Percentiles rank a stretch among this genome's conserved stretches.
These are phyloP conservation scores for Psittacula cyanocephala DNA, from an alignment of 2,113 vertebrate species.

Conservation along the genomic window DNA sequence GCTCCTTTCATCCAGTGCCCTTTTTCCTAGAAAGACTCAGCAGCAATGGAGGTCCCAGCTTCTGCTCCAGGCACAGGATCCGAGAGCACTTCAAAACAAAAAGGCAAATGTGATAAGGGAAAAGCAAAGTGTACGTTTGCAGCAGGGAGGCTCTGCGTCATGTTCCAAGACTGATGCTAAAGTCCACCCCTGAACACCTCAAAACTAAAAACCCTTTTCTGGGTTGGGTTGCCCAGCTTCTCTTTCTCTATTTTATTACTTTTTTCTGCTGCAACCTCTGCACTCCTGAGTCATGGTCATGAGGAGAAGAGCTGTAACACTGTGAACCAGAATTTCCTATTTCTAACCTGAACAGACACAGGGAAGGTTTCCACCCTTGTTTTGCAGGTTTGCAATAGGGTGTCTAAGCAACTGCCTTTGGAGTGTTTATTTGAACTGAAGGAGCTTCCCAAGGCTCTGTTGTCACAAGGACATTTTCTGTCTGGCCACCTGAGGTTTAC, in stretches of 20 bases:
- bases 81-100: background rate
- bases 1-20: background rate
- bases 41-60: background rate
- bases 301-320: background rate
- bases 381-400: conserved; percentile 56
- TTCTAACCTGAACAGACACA: conserved; percentile 43
- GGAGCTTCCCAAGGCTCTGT: conserved; percentile 21
- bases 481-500: conserved; percentile 31
- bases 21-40: conserved; percentile 56
- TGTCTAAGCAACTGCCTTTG: conserved; percentile 48
- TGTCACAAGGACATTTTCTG: background rate
- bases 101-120: background rate
- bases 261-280: background rate
- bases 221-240: background rate
- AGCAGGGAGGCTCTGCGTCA: background rate
- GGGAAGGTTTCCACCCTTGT: conserved; percentile 65
- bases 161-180: background rate
- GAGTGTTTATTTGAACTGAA: conserved; percentile 43
- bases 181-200: background rate
- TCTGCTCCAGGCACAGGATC: background rate
- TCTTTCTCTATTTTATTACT: background rate
- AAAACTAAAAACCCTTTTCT: background rate
- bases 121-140: background rate
- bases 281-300: conserved; percentile 49
- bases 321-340: conserved; percentile 43